phyloP scores from a whole-genome alignment of 2,888 invertebrate species.

The Taphrorychus bicolor region DNA sequence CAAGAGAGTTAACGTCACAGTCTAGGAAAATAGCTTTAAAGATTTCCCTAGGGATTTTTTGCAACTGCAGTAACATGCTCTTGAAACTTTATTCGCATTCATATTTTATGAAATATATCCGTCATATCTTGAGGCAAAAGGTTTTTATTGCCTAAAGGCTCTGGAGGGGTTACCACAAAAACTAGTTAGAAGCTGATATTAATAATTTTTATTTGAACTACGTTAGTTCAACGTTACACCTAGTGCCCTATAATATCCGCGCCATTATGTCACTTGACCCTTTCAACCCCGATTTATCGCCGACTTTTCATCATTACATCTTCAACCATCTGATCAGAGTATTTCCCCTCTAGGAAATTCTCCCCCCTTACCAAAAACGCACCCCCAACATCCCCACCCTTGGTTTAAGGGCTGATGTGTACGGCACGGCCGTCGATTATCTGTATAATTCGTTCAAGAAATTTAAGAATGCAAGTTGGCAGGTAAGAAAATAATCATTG shows the following conservation, averaged over 20 bases:
- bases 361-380: constrained; percentile 9
- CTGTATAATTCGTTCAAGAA: constrained; percentile 7
- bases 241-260: constrained; percentile 22
- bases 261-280: constrained; percentile 23
- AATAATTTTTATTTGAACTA: too few relatives aligned
- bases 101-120: not conserved
- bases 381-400: constrained; percentile 21
- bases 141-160: too few relatives aligned
- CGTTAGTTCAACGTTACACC: too few relatives aligned
- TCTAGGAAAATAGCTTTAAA: not conserved
- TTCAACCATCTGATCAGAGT: constrained; percentile 36
- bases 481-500: too few relatives aligned
- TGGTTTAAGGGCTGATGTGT: not conserved
- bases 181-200: too few relatives aligned
- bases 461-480: not conserved
- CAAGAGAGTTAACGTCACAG: not conserved
- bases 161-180: too few relatives aligned
- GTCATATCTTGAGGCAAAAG: not conserved
- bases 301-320: constrained; percentile 32
- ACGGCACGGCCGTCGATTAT: constrained; percentile 19
- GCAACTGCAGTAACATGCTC: not conserved
- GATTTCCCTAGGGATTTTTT: not conserved
- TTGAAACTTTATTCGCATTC: not conserved
- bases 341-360: constrained; percentile 14
- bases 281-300: constrained; percentile 31